These are phyloP conservation scores for Hiodon tergisus DNA, from an alignment of 2,113 vertebrate species.

Conservation along the genomic window DNA sequence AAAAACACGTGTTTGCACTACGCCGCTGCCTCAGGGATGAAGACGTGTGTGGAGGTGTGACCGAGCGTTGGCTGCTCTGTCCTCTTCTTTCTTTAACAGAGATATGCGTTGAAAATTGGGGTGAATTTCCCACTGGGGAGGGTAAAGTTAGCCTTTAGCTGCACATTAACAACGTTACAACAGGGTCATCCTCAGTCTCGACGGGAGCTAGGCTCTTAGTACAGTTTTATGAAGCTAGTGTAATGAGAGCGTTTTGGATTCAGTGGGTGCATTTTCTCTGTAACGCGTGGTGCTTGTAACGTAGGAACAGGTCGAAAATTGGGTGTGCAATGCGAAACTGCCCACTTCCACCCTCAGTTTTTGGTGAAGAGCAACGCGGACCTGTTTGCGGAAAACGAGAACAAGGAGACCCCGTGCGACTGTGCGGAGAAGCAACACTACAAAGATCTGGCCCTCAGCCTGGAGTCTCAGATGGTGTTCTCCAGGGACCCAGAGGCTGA, in stretches of 20 bases:
- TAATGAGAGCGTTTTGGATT: neutral
- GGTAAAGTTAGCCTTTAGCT: no score
- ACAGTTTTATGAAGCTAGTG: neutral
- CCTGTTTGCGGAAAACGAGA: constrained; percentile 94
- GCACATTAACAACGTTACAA: no score
- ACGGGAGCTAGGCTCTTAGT: neutral
- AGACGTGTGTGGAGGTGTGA: constrained; percentile 88
- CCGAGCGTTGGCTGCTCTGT: neutral
- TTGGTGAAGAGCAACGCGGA: constrained; percentile 85
- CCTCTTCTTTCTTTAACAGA: neutral
- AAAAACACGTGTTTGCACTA: constrained; percentile 94
- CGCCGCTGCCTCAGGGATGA: constrained; percentile 95
- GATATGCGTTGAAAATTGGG: neutral
- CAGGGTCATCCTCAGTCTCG: no score
- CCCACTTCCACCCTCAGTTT: constrained; percentile 34
- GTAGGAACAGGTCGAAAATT: no score
- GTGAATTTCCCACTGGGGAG: neutral
- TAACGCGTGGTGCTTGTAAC: no score
- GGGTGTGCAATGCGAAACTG: no score
- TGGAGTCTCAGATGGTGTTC: constrained; percentile 98
- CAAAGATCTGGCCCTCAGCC: constrained; percentile 89
- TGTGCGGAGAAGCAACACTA: constrained; percentile 93
- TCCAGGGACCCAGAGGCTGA: constrained; percentile 88
- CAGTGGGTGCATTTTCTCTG: neutral
- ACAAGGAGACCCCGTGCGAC: constrained; percentile 95